Conservation (phyloP, 2,888 invertebrate species). For the Rhopalosiphum nymphaeae region DNA sequence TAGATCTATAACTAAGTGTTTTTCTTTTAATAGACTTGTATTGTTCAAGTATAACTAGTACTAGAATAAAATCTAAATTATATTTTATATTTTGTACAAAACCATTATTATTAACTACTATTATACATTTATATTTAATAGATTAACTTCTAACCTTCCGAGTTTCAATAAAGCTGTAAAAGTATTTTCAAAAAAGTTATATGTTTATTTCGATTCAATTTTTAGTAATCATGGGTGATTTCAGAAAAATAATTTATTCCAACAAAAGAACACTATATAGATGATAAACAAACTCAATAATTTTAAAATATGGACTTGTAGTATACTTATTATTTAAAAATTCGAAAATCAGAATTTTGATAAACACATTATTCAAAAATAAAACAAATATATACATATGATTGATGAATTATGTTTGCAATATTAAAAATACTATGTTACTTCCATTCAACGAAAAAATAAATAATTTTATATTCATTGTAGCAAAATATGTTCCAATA, state of each 20-base stretch:
- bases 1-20: background rate
- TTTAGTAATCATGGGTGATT: background rate
- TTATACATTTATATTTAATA: background rate
- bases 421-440: background rate
- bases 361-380: background rate
- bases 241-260: background rate
- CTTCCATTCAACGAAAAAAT: background rate
- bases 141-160: fast-evolving
- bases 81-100: background rate
- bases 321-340: background rate
- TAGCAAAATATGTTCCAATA: background rate
- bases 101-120: background rate
- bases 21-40: background rate
- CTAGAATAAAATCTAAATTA: background rate
- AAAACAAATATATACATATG: background rate
- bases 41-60: background rate
- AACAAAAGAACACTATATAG: background rate
- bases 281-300: background rate
- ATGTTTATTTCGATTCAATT: background rate
- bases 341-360: background rate
- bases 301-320: background rate
- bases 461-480: background rate
- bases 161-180: background rate
- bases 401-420: background rate
- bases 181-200: background rate